These are phyloP conservation scores for Acheta domesticus DNA, from an alignment of 2,888 invertebrate species.

Conservation along the genomic window DNA sequence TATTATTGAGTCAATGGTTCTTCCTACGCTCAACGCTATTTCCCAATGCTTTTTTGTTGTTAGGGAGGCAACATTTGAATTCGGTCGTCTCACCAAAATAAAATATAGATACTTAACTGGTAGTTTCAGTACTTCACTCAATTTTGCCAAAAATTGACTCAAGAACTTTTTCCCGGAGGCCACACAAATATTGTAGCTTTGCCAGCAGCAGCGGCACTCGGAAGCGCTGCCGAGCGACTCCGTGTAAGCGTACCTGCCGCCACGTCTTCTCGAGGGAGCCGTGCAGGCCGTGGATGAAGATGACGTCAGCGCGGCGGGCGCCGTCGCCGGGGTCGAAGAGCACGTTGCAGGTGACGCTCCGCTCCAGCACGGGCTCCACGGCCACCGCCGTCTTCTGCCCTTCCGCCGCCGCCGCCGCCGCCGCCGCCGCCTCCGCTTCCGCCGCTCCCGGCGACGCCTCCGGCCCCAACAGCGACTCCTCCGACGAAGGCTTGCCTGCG, in stretches of 20 bases:
- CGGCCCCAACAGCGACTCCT: not conserved
- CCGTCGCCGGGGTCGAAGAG: conserved; percentile 44
- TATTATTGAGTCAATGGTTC: too few species aligned
- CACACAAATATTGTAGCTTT: too few species aligned
- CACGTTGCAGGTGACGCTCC: conserved; percentile 47
- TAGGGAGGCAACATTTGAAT: too few species aligned
- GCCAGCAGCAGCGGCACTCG: too few species aligned
- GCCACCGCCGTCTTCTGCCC: not conserved
- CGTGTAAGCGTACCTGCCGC: conserved; percentile 57
- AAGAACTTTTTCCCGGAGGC: too few species aligned
- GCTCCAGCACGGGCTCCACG: conserved; percentile 41
- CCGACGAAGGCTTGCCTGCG: not conserved
- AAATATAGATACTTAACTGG: too few species aligned
- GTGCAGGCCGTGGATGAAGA: conserved; percentile 79
- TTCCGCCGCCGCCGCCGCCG: not conserved
- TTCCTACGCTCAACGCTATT: too few species aligned
- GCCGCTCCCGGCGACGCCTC: not conserved
- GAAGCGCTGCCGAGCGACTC: too few species aligned
- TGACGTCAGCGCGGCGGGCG: conserved; percentile 58
- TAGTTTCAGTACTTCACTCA: too few species aligned
- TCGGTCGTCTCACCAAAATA: too few species aligned
- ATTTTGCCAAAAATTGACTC: too few species aligned
- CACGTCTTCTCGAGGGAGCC: conserved; percentile 78
- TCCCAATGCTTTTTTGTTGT: too few species aligned
- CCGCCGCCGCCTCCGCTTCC: not conserved